These are phyloP conservation scores for Meloe dianella DNA, from an alignment of 2,888 invertebrate genomes.

Conservation along the genomic window DNA sequence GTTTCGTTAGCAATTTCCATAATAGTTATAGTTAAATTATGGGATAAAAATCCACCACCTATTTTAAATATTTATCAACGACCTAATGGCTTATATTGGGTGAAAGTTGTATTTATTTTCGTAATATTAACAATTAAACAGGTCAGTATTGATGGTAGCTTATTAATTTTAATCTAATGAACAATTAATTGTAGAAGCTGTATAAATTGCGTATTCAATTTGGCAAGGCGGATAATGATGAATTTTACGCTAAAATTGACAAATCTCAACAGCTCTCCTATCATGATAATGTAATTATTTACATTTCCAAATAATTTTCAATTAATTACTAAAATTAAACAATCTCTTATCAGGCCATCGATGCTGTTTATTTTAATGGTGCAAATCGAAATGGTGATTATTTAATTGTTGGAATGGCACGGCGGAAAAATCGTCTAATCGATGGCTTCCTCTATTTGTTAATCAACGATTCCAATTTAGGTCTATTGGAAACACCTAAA, in stretches of 20 bases:
- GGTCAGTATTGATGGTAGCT: slow-evolving; percentile 53
- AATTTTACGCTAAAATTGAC: slow-evolving; percentile 59
- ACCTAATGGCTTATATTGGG: slow-evolving; percentile 61
- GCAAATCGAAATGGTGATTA: slow-evolving; percentile 66
- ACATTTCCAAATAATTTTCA: background rate
- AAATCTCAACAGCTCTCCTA: slow-evolving; percentile 63
- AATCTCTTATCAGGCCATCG: slow-evolving; percentile 66
- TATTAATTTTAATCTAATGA: background rate
- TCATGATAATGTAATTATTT: slow-evolving; percentile 59
- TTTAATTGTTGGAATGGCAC: slow-evolving; percentile 67
- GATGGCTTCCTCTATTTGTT: slow-evolving; percentile 68
- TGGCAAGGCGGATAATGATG: slow-evolving; percentile 48
- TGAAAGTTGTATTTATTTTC: slow-evolving; percentile 63
- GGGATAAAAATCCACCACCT: slow-evolving; percentile 35
- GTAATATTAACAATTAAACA: slow-evolving; percentile 58
- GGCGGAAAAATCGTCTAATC: slow-evolving; percentile 64
- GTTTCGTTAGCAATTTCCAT: slow-evolving; percentile 18
- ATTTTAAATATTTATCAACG: slow-evolving; percentile 62
- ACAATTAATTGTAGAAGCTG: slow-evolving; percentile 18
- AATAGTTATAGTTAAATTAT: slow-evolving; percentile 16
- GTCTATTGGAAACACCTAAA: slow-evolving; percentile 66
- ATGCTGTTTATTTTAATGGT: slow-evolving; percentile 70
- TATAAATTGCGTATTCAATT: slow-evolving; percentile 30
- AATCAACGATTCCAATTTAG: slow-evolving; percentile 63
- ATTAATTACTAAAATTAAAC: slow-evolving; percentile 19